These are phyloP conservation scores for Craseonycteris thonglongyai DNA, from an alignment of 2,113 vertebrate species.

Conservation along the genomic window DNA sequence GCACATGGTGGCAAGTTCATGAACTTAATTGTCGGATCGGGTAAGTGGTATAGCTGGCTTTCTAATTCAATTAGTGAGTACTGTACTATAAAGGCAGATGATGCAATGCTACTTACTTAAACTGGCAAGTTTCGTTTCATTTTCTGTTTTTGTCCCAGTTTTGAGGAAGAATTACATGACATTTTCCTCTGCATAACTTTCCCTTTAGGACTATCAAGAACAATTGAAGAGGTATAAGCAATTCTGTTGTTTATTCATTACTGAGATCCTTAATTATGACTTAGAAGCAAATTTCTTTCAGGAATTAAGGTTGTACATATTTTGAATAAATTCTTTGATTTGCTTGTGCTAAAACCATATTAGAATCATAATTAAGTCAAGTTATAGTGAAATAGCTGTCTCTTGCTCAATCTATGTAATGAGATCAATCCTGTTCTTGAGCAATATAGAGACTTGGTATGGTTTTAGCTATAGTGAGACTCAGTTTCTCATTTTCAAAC, in stretches of 20 bases:
- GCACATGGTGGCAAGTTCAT: too few relatives aligned
- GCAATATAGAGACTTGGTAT: neutral
- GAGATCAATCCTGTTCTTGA: neutral
- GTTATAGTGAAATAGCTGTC: neutral
- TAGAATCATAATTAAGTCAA: constrained; percentile 44
- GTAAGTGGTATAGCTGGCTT: neutral
- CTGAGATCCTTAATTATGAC: constrained; percentile 54
- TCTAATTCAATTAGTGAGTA: neutral
- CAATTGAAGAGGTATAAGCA: constrained; percentile 51
- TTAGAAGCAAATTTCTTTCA: constrained; percentile 56
- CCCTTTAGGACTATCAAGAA: constrained; percentile 49
- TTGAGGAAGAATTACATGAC: constrained; percentile 37
- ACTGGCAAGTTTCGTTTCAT: neutral
- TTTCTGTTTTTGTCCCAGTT: constrained; percentile 10
- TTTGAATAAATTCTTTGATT: constrained; percentile 51
- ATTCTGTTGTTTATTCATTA: constrained; percentile 57
- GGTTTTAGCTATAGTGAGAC: neutral
- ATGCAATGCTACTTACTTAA: neutral
- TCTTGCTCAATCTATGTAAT: neutral
- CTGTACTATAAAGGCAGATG: neutral
- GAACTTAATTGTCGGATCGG: too few relatives aligned
- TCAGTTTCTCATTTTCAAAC: constrained; percentile 4
- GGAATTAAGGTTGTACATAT: constrained; percentile 52
- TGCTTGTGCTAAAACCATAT: constrained; percentile 27
- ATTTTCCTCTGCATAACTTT: constrained; percentile 39